These are phyloP conservation scores for Silvanus unidentatus DNA, from an alignment of 2,888 invertebrate species.

Conservation along the genomic window DNA sequence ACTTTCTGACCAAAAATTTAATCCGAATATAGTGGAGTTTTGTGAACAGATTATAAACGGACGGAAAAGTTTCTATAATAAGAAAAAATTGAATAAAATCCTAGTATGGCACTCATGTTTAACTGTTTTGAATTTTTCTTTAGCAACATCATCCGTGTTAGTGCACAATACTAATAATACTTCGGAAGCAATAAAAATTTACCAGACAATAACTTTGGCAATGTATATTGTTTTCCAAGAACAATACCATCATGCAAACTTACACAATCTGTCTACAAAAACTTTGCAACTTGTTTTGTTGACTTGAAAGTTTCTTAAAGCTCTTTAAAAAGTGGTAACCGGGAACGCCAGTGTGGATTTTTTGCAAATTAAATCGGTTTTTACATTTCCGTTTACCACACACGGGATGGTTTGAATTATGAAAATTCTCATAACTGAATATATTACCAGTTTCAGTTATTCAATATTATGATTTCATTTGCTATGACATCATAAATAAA, in stretches of 20 bases:
- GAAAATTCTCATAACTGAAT: neutral
- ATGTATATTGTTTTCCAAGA: slow-evolving; percentile 37
- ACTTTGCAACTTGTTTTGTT: slow-evolving; percentile 33
- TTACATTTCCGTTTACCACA: no score
- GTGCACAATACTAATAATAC: slow-evolving; percentile 20
- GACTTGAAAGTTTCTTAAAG: slow-evolving; percentile 28
- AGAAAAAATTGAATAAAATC: no score
- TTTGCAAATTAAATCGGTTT: no score
- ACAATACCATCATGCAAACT: slow-evolving; percentile 38
- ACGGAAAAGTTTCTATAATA: no score
- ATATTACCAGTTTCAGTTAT: slow-evolving; percentile 8
- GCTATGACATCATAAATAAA: slow-evolving; percentile 3
- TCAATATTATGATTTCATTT: slow-evolving; percentile 8
- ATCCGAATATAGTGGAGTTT: no score
- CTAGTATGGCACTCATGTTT: slow-evolving; percentile 7
- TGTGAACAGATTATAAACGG: no score
- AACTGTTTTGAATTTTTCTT: slow-evolving; percentile 16
- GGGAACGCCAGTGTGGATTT: no score
- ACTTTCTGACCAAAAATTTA: no score
- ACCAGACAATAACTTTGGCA: slow-evolving; percentile 34
- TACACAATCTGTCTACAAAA: slow-evolving; percentile 37
- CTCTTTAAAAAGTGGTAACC: slow-evolving; percentile 23
- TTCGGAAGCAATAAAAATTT: slow-evolving; percentile 34
- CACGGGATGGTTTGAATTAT: neutral
- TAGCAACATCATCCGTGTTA: slow-evolving; percentile 7